A percentile compares a stretch with the other conserved stretches of the same genome.
Evolutionary conservation across 2,113 vertebrate species (phyloP).

Genomic region (Saccopteryx leptura): DNA sequence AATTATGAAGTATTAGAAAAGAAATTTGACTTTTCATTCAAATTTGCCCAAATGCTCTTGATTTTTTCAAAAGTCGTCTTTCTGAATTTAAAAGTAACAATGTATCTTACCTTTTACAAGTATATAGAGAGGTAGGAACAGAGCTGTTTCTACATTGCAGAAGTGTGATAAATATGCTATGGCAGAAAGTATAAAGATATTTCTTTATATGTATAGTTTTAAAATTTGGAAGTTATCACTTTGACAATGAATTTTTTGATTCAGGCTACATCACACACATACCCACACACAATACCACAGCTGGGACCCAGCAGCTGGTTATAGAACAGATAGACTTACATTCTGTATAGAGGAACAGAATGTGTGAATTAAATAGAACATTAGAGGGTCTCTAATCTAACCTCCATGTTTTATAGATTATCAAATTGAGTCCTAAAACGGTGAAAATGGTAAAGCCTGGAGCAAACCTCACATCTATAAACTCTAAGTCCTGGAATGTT

Average conservation of each 20-base stretch:
- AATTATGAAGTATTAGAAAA: neutral
- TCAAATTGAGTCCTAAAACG: neutral
- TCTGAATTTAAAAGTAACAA: slow-evolving; percentile 35
- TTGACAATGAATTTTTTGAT: neutral
- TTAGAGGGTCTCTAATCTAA: neutral
- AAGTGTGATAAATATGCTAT: neutral
- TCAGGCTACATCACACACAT: neutral
- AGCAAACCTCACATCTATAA: neutral
- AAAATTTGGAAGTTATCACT: slow-evolving; percentile 25
- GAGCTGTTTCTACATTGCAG: no score
- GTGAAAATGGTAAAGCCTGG: neutral
- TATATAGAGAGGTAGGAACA: neutral
- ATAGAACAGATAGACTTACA: no score
- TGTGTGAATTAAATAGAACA: neutral
- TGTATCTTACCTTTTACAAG: neutral
- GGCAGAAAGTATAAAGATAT: neutral
- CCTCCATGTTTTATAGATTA: neutral
- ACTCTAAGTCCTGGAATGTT: neutral
- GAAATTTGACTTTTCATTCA: neutral
- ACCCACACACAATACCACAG: neutral
- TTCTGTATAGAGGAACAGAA: neutral
- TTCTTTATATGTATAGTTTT: neutral
- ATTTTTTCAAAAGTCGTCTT: neutral
- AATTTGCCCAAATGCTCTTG: neutral
- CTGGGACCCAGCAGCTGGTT: neutral